phyloP scores from a whole-genome alignment of 2,888 invertebrate genomes.

The Cephus runcator region DNA sequence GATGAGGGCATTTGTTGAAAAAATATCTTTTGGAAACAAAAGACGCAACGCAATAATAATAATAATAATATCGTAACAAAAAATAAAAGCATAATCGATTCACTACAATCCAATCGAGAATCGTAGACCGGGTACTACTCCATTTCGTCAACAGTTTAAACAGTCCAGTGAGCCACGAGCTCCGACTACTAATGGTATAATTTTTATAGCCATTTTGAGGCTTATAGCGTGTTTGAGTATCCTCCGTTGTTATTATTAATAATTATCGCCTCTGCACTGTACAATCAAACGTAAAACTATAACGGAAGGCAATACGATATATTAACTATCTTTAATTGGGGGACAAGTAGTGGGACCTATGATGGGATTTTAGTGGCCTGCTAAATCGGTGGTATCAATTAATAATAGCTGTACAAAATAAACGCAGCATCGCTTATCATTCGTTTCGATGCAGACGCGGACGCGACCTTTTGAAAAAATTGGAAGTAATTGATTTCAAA shows the following conservation, averaged over 20 bases:
- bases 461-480: background rate
- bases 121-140: constrained; percentile 58
- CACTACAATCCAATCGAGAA: constrained; percentile 57
- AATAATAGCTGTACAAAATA: background rate
- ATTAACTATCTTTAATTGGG: background rate
- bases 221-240: constrained; percentile 9
- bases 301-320: constrained; percentile 34
- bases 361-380: background rate
- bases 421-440: background rate
- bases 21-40: constrained; percentile 34
- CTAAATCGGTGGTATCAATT: background rate
- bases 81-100: constrained; percentile 54
- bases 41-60: constrained; percentile 32
- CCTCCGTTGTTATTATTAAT: constrained; percentile 35
- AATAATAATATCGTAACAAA: constrained; percentile 49
- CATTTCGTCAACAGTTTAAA: constrained; percentile 61
- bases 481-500: background rate
- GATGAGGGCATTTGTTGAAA: constrained; percentile 11
- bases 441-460: background rate
- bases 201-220: constrained; percentile 14
- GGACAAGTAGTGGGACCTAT: background rate
- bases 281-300: constrained; percentile 48
- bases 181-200: constrained; percentile 25
- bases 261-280: constrained; percentile 40
- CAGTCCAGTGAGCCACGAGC: constrained; percentile 41